Evolutionary conservation across 2,888 invertebrate genomes (phyloP).

Genomic region (Eucriotettix oculatus): DNA sequence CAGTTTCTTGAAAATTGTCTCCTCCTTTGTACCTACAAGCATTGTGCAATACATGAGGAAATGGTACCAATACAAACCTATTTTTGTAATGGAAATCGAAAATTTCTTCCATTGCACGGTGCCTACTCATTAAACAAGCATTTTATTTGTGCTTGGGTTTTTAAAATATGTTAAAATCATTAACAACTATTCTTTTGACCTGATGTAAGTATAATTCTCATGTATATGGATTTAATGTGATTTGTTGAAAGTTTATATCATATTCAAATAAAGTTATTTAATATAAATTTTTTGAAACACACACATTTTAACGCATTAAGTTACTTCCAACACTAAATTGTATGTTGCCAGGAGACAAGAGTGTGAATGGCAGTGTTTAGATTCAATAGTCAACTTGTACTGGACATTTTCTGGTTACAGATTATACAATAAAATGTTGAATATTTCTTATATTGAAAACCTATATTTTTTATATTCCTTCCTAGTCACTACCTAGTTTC

Average conservation of each 20-base stretch:
- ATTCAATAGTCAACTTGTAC: conserved; percentile 7
- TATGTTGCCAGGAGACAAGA: conserved; percentile 3
- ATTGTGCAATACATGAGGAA: neutral
- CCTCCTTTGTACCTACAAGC: neutral
- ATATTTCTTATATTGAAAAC: conserved; percentile 5
- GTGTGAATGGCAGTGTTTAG: conserved; percentile 8
- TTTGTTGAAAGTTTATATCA: no score
- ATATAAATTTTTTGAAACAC: neutral
- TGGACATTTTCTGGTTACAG: conserved; percentile 9
- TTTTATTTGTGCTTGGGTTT: no score
- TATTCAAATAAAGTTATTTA: neutral
- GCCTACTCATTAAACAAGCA: no score
- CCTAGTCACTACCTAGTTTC: no score
- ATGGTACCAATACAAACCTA: neutral
- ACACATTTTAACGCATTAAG: conserved; percentile 3
- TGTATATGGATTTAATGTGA: no score
- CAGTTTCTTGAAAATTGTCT: neutral
- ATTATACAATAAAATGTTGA: conserved; percentile 9
- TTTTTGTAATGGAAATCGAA: neutral
- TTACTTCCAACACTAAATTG: conserved; percentile 1
- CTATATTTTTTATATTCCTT: neutral
- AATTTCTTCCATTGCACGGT: no score
- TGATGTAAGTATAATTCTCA: no score
- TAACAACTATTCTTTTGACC: no score
- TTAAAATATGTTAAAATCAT: no score